Conservation (phyloP, 1,140 invertebrate genomes). For the Drosophila ananassae region DNA sequence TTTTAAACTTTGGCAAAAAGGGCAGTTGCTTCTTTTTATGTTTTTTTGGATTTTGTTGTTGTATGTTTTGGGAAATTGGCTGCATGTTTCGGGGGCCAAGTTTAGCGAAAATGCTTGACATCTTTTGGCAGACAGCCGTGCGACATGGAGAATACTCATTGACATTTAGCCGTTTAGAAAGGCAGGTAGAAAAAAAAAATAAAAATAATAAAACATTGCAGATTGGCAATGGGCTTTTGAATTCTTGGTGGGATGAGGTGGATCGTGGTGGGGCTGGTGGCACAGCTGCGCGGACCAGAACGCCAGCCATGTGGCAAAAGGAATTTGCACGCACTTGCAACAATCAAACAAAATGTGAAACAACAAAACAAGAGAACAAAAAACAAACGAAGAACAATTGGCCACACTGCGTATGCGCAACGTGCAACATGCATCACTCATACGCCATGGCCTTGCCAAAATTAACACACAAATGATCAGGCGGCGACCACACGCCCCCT, state of each 20-base stretch:
- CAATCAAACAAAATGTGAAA: slow-evolving; percentile 7
- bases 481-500: slow-evolving; percentile 11
- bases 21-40: slow-evolving; percentile 57
- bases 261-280: background rate
- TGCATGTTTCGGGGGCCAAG: slow-evolving; percentile 46
- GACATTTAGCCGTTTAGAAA: slow-evolving; percentile 66
- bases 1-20: slow-evolving; percentile 56
- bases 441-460: slow-evolving; percentile 64
- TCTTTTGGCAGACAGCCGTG: slow-evolving; percentile 31
- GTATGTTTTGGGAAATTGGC: slow-evolving; percentile 17
- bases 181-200: slow-evolving; percentile 16
- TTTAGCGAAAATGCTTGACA: slow-evolving; percentile 56
- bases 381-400: background rate
- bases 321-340: slow-evolving; percentile 52
- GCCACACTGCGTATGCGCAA: slow-evolving; percentile 62
- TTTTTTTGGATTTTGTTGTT: slow-evolving; percentile 4
- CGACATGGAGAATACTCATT: slow-evolving; percentile 57
- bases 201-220: background rate
- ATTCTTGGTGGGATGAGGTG: slow-evolving; percentile 30
- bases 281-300: slow-evolving; percentile 63
- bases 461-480: slow-evolving; percentile 70
- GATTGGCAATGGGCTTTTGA: slow-evolving; percentile 27
- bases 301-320: slow-evolving; percentile 71
- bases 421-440: slow-evolving; percentile 57
- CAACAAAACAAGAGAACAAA: background rate